These are phyloP conservation scores for Stenodema calcarata DNA, from an alignment of 2,888 invertebrate genomes.

Conservation along the genomic window DNA sequence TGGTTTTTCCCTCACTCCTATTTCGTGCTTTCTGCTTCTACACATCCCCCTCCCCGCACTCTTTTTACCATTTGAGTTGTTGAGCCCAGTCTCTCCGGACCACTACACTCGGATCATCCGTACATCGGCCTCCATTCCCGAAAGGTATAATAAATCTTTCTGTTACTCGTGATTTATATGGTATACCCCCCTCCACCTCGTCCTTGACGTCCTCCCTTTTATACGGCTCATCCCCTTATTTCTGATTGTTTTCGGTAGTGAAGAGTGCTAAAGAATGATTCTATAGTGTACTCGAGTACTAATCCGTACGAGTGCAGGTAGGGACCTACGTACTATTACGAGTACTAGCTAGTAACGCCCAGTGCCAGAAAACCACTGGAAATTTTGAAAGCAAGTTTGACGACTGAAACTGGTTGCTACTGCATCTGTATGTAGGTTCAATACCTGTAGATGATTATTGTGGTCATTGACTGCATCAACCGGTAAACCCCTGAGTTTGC, in stretches of 20 bases:
- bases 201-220: background rate
- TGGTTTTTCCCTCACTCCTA: background rate
- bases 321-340: no score
- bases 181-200: background rate
- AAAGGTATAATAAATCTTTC: slow-evolving; percentile 26
- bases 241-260: background rate
- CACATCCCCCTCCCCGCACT: background rate
- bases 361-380: no score
- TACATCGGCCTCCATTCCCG: slow-evolving; percentile 18
- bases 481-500: no score
- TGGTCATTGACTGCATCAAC: no score
- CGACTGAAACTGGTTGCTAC: no score
- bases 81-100: slow-evolving; percentile 27
- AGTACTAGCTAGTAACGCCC: no score
- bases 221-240: background rate
- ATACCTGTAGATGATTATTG: no score
- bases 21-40: slow-evolving; percentile 4
- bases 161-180: slow-evolving; percentile 16
- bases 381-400: no score
- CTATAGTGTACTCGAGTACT: no score
- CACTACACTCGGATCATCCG: slow-evolving; percentile 20
- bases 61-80: background rate
- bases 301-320: no score
- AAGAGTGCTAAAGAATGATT: background rate
- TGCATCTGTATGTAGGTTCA: no score